Evolutionary conservation across 2,797 vertebrate genomes (phyloP).

Genomic region (Alauda arvensis): DNA sequence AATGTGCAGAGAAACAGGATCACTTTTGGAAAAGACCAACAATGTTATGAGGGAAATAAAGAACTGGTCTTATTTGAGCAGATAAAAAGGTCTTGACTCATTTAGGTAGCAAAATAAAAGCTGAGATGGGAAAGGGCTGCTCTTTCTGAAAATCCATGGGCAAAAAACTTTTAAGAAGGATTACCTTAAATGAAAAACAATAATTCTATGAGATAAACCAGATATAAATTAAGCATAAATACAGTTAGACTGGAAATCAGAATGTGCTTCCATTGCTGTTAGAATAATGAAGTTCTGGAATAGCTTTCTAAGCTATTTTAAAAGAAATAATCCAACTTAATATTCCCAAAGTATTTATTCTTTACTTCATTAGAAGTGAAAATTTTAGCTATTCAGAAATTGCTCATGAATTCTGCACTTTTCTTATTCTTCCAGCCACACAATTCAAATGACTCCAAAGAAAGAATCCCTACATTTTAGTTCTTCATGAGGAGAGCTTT

Average conservation of each 20-base stretch:
- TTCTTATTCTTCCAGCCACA: background rate
- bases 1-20: background rate
- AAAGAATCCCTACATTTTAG: background rate
- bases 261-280: background rate
- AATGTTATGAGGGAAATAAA: background rate
- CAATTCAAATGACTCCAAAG: background rate
- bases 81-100: background rate
- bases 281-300: background rate
- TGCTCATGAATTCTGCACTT: background rate
- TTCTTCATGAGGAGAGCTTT: background rate
- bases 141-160: background rate
- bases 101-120: background rate
- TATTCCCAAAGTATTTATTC: background rate
- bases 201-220: background rate
- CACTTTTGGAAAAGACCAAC: background rate
- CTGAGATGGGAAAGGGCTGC: background rate
- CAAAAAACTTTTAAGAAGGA: background rate
- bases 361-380: background rate
- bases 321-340: background rate
- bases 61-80: background rate
- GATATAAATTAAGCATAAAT: background rate
- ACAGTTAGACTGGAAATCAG: background rate
- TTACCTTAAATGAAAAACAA: background rate
- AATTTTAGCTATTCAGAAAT: background rate
- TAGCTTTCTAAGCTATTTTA: background rate